Percentiles rank a stretch among this genome's conserved stretches.
Conservation (phyloP, 2,888 invertebrate genomes). For the Brassicogethes aeneus region DNA sequence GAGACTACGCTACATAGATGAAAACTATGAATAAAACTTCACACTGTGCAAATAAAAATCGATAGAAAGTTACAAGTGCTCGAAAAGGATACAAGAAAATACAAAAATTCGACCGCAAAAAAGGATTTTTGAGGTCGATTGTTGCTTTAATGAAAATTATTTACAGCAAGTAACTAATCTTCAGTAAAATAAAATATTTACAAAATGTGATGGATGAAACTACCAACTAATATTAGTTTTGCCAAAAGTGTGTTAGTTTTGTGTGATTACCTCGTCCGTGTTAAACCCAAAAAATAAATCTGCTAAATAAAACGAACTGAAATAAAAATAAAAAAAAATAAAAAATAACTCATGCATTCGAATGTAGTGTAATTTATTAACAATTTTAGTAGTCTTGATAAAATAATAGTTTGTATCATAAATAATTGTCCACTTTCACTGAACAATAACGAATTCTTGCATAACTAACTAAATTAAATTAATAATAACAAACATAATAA, state of each 20-base stretch:
- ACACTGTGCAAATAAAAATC: conserved; percentile 28
- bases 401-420: no score
- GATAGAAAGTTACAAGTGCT: conserved; percentile 37
- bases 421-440: no score
- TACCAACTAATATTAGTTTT: conserved; percentile 21
- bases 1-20: conserved; percentile 27
- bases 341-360: conserved; percentile 7
- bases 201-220: conserved; percentile 27
- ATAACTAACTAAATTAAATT: no score
- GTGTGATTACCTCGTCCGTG: conserved; percentile 16
- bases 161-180: conserved; percentile 10
- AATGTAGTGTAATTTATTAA: not conserved
- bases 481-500: no score
- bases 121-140: not conserved
- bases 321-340: conserved; percentile 10
- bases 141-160: conserved; percentile 1
- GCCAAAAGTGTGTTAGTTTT: conserved; percentile 20
- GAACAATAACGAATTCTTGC: no score
- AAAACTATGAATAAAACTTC: conserved; percentile 17
- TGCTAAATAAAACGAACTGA: conserved; percentile 3
- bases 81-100: conserved; percentile 16
- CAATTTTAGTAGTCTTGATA: conserved; percentile 1
- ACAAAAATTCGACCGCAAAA: not conserved
- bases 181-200: conserved; percentile 18
- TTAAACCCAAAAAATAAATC: conserved; percentile 3